Evolutionary conservation across 2,888 invertebrate species (phyloP), one percentile per base, ranked within the genome.

Genomic region (Orgyia antiqua): DNA sequence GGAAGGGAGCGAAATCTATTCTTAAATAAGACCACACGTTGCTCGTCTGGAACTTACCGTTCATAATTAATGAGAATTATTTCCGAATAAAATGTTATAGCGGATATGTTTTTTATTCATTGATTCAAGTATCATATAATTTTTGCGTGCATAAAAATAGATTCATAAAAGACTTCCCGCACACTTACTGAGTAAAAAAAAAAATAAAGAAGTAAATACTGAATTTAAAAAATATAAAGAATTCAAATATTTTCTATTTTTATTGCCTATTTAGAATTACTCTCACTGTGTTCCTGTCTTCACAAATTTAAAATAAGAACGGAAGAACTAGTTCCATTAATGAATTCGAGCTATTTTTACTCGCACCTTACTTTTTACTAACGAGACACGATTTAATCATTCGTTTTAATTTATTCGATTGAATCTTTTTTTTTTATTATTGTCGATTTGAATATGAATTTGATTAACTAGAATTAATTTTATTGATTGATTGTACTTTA

Each of bases 241-340:
- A n/a, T n/a, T n/a, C n/a, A n/a, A n/a, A n/a, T n/a, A n/a, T n/a
- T n/a, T n/a, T n/a, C n/a, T n/a, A n/a, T n/a, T n/a, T n/a, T n/a
- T n/a, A n/a, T n/a, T n/a, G n/a, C n/a, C n/a, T n/a, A n/a, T n/a
- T n/a, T n/a, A n/a, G n/a, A n/a, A n/a, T 13, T 10, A 17, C 25
- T 23, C 43, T 48, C 30, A 27, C 34, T 58, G 42, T 50, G 17
- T 13, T 39, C 15, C 38, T 9, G 26, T 9, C 54, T 34, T 54
- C 36, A 43, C 29, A 32, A 46, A 52, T 56, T 59, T 38, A 51
- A 65, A 66, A 64, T 51, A 58, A 52, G 46, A 58, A 29, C 31
- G 27, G 10, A n/a, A n/a, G n/a, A 9, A 13, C 44, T 50, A 44
- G 55, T 54, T 61, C 59, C 59, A 64, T 63, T 68, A 69, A 62